These are phyloP conservation scores for Pseudomugil gertrudae DNA, from an alignment of 2,797 vertebrate genomes.

Conservation along the genomic window DNA sequence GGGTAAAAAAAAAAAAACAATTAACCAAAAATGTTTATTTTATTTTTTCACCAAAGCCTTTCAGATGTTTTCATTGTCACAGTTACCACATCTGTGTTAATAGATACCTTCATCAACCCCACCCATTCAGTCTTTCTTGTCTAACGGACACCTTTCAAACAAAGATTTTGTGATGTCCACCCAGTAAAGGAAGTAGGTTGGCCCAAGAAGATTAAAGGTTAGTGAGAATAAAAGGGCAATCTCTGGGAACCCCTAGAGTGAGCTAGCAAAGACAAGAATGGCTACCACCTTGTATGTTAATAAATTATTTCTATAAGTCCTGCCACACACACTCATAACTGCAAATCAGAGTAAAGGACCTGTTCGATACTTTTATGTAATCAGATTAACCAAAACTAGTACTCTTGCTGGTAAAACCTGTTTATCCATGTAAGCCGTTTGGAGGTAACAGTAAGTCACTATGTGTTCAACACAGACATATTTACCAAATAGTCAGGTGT, in stretches of 20 bases:
- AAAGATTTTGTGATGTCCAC: constrained; percentile 35
- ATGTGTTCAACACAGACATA: background rate
- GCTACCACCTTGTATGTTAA: constrained; percentile 30
- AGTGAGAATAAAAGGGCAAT: constrained; percentile 17
- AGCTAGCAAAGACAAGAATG: constrained; percentile 41
- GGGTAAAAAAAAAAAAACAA: background rate
- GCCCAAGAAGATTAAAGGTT: constrained; percentile 11
- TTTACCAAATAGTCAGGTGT: too few relatives aligned
- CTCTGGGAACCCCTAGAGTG: constrained; percentile 42
- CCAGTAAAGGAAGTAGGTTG: constrained; percentile 62
- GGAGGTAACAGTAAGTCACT: background rate
- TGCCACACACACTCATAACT: background rate
- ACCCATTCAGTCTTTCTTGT: constrained; percentile 29
- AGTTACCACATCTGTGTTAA: constrained; percentile 30
- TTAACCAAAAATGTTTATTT: background rate
- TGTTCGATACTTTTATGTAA: too few relatives aligned
- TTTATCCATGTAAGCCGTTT: background rate
- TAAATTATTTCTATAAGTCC: constrained; percentile 13
- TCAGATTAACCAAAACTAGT: background rate
- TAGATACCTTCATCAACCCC: constrained; percentile 25
- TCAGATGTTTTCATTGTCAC: constrained; percentile 32
- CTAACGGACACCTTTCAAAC: constrained; percentile 49
- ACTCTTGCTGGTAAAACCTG: background rate
- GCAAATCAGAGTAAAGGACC: too few relatives aligned
- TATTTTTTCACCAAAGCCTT: constrained; percentile 14